Evolutionary conservation across 1,140 invertebrate genomes (phyloP), one percentile per base, ranked within the genome.

Genomic region (Procambarus clarkii): DNA sequence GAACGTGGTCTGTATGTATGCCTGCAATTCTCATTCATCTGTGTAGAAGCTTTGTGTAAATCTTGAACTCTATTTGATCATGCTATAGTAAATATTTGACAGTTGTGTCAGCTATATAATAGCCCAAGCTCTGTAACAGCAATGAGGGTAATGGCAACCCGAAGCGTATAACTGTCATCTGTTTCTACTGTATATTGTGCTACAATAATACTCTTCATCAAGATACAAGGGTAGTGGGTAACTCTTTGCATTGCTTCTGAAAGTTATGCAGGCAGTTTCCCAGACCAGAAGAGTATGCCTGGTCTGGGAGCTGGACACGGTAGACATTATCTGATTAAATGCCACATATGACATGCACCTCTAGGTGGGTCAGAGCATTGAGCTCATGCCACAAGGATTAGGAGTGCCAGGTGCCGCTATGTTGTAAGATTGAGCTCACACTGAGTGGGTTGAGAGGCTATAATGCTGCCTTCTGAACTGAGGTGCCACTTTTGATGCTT

Each of bases 1-100:
- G 69, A 74, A 34, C n/a, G 69, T 74, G 69, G 69, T 34, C n/a
- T 69, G 64, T 69, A 69, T 69, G 64, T 69, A 69, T 69, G 64
- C 64, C 64, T 74, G 69, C 34, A 24, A 74, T 74, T 74, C 69
- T 74, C n/a, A 74, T 74, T 74, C 60, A 18, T 11, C 60, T 18
- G 15, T 64, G 5, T 64, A 64, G 60, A 64, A 21, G 60, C 60
- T 64, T 64, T 21, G 18, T 18, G 21, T 18, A 4, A 21, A 64
- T 64, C 60, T 64, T 64, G 18, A 64, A 18, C 60, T 21, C 21
- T 74, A 7, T 9, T 74, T 34, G n/a, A 24, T 34, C 34, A 21
- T 74, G n/a, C 11, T 34, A n/a, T 74, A 74, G 8, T 7, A 21
- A 74, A 8, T 21, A 74, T 24, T 74, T 74, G 69, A 74, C 34